Conservation (phyloP, 2,888 invertebrate species). For the Pilophorus perplexus region DNA sequence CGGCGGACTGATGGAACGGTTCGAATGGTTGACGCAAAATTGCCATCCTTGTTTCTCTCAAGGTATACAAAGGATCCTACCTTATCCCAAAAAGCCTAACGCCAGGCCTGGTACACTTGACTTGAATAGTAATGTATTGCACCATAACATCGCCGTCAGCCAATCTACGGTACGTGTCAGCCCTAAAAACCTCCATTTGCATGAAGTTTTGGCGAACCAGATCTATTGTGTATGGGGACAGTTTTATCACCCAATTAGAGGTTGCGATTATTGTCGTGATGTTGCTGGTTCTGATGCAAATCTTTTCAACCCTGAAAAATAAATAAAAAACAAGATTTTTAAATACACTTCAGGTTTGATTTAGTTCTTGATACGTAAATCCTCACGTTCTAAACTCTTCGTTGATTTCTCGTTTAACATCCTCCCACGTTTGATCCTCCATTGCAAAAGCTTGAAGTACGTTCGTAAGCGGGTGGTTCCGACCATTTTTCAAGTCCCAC, state of each 20-base stretch:
- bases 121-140: constrained; percentile 78
- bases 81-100: constrained; percentile 49
- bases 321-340: neutral
- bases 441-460: constrained; percentile 65
- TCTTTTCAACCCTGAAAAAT: constrained; percentile 67
- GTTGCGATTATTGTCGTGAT: constrained; percentile 72
- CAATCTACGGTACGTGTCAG: constrained; percentile 68
- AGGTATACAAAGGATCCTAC: no score
- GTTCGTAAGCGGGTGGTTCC: constrained; percentile 71
- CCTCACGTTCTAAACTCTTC: constrained; percentile 68
- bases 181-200: constrained; percentile 68
- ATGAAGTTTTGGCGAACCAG: constrained; percentile 79
- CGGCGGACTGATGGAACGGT: no score
- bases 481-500: constrained; percentile 70
- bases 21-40: no score
- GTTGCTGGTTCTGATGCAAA: constrained; percentile 66
- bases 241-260: constrained; percentile 84
- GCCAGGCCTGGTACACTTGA: constrained; percentile 50
- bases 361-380: neutral
- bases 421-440: constrained; percentile 64
- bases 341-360: no score
- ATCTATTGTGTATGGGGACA: constrained; percentile 69
- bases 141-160: constrained; percentile 66
- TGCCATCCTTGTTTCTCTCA: no score
- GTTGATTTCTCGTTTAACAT: constrained; percentile 70